Conservation (phyloP, 1,140 invertebrate species). For the Drosophila saltans region DNA sequence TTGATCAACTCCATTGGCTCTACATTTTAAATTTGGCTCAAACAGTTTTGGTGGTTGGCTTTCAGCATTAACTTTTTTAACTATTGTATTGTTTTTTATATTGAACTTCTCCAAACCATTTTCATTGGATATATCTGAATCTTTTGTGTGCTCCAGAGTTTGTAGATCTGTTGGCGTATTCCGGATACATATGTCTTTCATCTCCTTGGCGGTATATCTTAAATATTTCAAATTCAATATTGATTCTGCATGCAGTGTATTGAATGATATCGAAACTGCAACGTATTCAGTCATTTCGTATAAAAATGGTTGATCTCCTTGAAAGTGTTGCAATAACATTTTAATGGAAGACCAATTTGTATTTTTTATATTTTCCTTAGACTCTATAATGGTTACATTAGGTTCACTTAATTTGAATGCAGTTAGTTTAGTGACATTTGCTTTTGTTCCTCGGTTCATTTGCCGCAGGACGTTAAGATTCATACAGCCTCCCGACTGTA, state of each 20-base stretch:
- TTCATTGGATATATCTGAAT: background rate
- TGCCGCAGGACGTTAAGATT: background rate
- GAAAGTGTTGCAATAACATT: background rate
- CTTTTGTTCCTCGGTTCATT: background rate
- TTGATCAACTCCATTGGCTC: background rate
- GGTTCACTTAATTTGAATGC: background rate
- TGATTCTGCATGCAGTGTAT: background rate
- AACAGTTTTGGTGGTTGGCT: background rate
- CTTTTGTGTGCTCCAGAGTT: background rate
- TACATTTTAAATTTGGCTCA: background rate
- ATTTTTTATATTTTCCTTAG: no score
- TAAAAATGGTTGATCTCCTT: background rate
- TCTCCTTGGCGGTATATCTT: background rate
- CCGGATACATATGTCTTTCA: background rate
- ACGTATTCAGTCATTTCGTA: slow-evolving; percentile 4
- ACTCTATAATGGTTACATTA: background rate
- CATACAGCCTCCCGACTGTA: background rate
- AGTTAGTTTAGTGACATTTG: background rate
- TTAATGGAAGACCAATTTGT: slow-evolving; percentile 2
- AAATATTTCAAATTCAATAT: background rate
- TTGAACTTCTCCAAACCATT: background rate
- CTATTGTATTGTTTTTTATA: background rate
- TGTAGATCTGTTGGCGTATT: background rate
- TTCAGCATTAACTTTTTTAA: background rate
- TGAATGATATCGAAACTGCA: background rate